Conservation (phyloP, 2,888 invertebrate species). For the Scrobipalpa costella region DNA sequence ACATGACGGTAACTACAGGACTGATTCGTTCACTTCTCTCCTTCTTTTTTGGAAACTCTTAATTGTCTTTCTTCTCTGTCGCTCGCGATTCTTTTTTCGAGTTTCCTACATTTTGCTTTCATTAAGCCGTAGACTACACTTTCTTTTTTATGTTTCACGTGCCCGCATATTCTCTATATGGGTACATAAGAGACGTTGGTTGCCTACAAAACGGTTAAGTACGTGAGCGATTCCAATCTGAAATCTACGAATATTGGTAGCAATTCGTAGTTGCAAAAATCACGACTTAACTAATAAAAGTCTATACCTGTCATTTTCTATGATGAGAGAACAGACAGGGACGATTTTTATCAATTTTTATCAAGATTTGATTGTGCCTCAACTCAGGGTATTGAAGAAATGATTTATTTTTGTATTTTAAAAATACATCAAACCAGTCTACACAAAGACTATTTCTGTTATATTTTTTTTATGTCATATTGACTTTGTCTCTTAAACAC, state of each 20-base stretch:
- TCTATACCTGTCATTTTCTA: too few relatives aligned
- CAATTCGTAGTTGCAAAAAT: background rate
- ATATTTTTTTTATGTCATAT: too few relatives aligned
- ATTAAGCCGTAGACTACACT: constrained; percentile 7
- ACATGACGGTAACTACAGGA: background rate
- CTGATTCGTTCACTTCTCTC: background rate
- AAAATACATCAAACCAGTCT: too few relatives aligned
- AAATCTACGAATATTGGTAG: background rate
- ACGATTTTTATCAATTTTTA: too few relatives aligned
- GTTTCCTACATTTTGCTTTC: constrained; percentile 9
- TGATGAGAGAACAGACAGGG: too few relatives aligned
- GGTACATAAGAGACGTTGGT: constrained; percentile 43
- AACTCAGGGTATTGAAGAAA: too few relatives aligned
- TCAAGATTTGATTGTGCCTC: too few relatives aligned
- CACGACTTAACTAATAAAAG: too few relatives aligned
- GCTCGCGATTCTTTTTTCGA: background rate
- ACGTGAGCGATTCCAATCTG: constrained; percentile 46
- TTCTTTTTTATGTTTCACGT: constrained; percentile 29
- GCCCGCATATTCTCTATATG: constrained; percentile 56
- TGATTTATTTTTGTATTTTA: too few relatives aligned
- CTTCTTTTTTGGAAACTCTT: constrained; percentile 9
- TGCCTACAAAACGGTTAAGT: constrained; percentile 54
- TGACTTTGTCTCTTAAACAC: too few relatives aligned
- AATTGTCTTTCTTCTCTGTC: constrained; percentile 18
- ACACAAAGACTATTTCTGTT: too few relatives aligned